These are phyloP conservation scores for Eidolon helvum DNA, from an alignment of 2,113 vertebrate genomes.

Conservation along the genomic window DNA sequence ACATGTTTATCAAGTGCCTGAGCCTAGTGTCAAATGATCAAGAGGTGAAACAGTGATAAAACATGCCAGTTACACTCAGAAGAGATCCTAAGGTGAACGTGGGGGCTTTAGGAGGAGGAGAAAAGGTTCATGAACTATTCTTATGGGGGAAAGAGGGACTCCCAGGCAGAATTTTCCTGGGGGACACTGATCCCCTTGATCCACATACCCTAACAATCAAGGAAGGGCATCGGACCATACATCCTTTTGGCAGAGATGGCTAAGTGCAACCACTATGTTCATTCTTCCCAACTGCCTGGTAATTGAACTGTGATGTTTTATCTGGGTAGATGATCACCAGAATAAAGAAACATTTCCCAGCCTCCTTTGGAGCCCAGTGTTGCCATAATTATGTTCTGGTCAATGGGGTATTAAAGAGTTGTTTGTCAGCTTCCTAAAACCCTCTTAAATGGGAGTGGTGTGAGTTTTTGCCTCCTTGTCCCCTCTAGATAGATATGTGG, in stretches of 20 bases:
- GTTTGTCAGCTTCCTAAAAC: neutral
- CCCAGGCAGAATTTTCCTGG: neutral
- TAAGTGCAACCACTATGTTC: no score
- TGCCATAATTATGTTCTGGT: neutral
- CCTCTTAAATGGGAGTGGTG: neutral
- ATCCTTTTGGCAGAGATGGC: neutral
- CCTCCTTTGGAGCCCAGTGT: neutral
- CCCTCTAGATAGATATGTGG: neutral
- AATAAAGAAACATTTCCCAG: neutral
- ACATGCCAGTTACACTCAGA: neutral
- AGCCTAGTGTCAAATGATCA: neutral
- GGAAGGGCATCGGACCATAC: no score
- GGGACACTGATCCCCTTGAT: neutral
- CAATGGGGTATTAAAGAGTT: neutral
- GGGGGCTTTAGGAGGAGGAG: neutral
- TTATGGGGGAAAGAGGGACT: neutral
- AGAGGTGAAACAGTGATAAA: neutral
- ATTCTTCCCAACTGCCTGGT: neutral
- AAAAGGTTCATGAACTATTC: neutral
- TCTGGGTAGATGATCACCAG: neutral
- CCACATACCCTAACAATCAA: neutral
- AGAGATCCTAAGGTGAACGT: neutral
- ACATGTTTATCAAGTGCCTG: neutral
- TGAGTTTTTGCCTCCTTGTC: neutral
- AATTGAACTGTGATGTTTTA: neutral